phyloP scores from a whole-genome alignment of 2,113 vertebrate genomes.

The Okapia johnstoni region DNA sequence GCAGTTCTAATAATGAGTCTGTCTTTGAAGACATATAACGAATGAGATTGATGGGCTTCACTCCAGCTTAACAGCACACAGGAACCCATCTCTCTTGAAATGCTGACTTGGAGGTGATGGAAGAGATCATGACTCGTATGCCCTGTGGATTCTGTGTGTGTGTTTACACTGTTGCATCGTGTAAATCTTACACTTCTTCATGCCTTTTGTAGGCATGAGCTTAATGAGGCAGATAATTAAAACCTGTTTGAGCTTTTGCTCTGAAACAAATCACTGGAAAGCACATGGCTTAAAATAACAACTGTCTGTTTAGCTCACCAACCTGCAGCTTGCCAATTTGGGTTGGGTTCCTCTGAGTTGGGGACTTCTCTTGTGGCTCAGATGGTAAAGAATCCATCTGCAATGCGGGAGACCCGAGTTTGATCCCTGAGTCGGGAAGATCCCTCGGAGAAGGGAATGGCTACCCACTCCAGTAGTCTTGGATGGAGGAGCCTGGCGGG shows the following conservation, averaged over 20 bases:
- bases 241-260: background rate
- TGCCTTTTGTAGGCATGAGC: background rate
- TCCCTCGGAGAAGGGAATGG: background rate
- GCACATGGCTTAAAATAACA: background rate
- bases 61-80: background rate
- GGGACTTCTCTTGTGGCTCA: background rate
- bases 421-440: background rate
- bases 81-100: background rate
- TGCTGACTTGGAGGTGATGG: background rate
- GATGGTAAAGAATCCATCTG: background rate
- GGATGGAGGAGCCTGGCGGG: background rate
- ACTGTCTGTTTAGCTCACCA: background rate
- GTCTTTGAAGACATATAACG: background rate
- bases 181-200: background rate
- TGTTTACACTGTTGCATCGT: background rate
- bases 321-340: background rate
- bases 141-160: background rate
- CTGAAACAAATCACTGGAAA: background rate
- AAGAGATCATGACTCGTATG: background rate
- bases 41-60: background rate
- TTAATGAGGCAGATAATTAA: background rate
- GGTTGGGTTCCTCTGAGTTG: background rate
- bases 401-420: background rate
- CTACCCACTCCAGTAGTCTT: background rate
- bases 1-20: background rate